Conservation (phyloP, 2,113 vertebrate species). For the Mustela nigripes region DNA sequence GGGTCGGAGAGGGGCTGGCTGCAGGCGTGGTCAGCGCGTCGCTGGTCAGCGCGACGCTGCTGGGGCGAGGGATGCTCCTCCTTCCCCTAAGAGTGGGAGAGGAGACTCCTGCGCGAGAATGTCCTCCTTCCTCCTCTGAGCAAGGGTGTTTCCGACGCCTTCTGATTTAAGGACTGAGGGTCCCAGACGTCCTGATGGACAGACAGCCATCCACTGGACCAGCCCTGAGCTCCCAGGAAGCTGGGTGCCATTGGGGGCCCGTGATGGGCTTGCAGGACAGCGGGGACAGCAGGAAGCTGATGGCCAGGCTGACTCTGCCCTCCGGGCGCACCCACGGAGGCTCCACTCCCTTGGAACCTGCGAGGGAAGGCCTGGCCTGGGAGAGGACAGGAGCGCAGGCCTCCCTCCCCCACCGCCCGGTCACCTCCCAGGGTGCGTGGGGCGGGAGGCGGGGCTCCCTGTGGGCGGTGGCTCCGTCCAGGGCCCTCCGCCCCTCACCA, state of each 20-base stretch:
- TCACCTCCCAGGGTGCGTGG: background rate
- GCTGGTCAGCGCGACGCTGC: no score
- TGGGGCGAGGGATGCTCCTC: background rate
- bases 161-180: background rate
- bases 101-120: background rate
- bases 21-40: fast-evolving
- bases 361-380: background rate
- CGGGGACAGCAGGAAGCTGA: background rate
- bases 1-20: background rate
- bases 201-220: background rate
- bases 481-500: background rate
- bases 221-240: background rate
- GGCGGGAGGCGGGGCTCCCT: background rate
- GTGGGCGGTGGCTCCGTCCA: fast-evolving
- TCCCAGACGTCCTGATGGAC: background rate
- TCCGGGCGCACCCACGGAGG: background rate
- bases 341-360: background rate
- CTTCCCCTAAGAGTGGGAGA: background rate
- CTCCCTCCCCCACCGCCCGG: background rate
- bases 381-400: background rate
- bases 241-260: background rate
- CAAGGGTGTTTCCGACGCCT: background rate
- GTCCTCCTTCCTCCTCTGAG: background rate
- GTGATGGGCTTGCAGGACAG: background rate
- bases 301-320: background rate